phyloP scores from a whole-genome alignment of 2,888 invertebrate species.

The Drosophila recens region DNA sequence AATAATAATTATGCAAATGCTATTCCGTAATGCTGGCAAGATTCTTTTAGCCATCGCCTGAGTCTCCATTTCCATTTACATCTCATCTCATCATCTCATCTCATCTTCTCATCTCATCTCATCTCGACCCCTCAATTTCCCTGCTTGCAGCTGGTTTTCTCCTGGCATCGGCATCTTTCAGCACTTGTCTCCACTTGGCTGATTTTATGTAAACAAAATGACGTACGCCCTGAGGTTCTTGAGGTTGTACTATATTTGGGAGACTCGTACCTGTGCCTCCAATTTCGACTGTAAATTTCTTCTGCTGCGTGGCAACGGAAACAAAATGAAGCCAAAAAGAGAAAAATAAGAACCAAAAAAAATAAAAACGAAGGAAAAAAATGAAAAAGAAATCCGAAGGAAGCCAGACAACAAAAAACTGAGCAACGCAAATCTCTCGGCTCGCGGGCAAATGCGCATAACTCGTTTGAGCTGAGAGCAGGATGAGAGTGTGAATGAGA shows the following conservation, averaged over 20 bases:
- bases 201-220: conserved; percentile 77
- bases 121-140: not conserved
- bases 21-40: conserved; percentile 72
- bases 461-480: conserved; percentile 60
- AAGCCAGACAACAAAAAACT: conserved; percentile 40
- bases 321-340: conserved; percentile 45
- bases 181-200: conserved; percentile 57
- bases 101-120: conserved; percentile 1
- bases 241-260: conserved; percentile 20
- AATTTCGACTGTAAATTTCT: conserved; percentile 36
- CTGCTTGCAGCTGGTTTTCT: not conserved
- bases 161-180: conserved; percentile 24
- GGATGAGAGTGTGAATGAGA: conserved; percentile 18
- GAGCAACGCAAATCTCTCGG: conserved; percentile 68
- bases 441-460: conserved; percentile 70
- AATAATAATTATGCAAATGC: conserved; percentile 79
- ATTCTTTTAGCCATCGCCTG: conserved; percentile 59
- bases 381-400: conserved; percentile 26
- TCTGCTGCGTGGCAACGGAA: conserved; percentile 48
- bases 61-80: conserved; percentile 35
- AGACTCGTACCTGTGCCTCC: conserved; percentile 49
- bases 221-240: conserved; percentile 71
- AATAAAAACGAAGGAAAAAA: not conserved
- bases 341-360: not conserved
- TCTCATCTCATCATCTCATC: conserved; percentile 14